Conservation (phyloP, 2,888 invertebrate genomes). For the Trichogramma evanescens region DNA sequence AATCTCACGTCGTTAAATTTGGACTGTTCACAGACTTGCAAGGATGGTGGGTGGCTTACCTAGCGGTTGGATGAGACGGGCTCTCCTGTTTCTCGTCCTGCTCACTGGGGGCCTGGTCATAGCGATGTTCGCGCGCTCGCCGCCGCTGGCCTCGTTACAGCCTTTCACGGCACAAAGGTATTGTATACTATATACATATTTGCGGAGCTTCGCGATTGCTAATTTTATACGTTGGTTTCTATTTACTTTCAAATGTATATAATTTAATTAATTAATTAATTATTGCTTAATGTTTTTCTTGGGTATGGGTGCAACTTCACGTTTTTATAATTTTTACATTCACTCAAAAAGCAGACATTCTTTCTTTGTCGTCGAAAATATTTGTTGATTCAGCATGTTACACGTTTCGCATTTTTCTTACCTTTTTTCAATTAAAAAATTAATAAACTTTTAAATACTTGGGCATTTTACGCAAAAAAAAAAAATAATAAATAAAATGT, state of each 20-base stretch:
- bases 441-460: no score
- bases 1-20: background rate
- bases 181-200: conserved; percentile 7
- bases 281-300: no score
- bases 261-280: background rate
- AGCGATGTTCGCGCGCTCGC: conserved; percentile 49
- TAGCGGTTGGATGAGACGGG: conserved; percentile 53
- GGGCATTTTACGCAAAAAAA: no score
- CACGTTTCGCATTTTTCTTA: no score
- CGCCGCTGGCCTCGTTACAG: conserved; percentile 42
- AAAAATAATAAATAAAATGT: no score
- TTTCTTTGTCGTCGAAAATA: no score
- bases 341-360: no score
- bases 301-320: no score
- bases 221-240: background rate
- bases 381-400: no score
- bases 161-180: conserved; percentile 43
- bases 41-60: conserved; percentile 49
- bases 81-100: conserved; percentile 51
- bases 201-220: background rate
- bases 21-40: conserved; percentile 31
- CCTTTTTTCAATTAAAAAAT: no score
- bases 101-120: conserved; percentile 50
- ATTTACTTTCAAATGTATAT: background rate
- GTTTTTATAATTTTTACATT: no score